Evolutionary conservation across 1,140 invertebrate genomes (phyloP), one percentile per base, ranked within the genome.

Genomic region (Hycleus phaleratus): DNA sequence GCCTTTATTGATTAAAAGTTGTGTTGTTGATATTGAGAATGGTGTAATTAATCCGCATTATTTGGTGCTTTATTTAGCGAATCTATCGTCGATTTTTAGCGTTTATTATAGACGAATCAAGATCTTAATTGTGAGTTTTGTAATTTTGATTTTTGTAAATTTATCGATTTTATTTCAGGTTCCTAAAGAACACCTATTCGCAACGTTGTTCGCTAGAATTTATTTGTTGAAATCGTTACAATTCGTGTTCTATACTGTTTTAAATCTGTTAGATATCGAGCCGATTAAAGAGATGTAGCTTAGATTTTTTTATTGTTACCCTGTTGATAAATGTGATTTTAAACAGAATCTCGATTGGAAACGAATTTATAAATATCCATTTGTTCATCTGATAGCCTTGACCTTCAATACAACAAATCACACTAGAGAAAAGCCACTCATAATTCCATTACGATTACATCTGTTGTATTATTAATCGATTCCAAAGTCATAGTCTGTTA

Each of bases 31-130:
- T 39, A 42, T 82, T 3, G 61, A 71, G 9, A 72, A 77, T 10
- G 72, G 75, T 1, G 68, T 66, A 45, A 73, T 83, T 40, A 73
- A 77, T 40, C 78, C 83, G 1, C 85, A 89, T 61, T 63, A 77
- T 32, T 70, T 89, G n/a, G 81, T 84, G 52, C 73, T 72, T 46
- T 87, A 82, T 69, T 73, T 88, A 5, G 79, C 75, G 48, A 73
- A 70, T 25, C 73, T 87, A 61, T 81, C 82, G n/a, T 77, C 78
- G 40, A 67, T 78, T 9, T 84, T 87, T 61, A 89, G 87, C 64
- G 77, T 80, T 43, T 90, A 88, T 62, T 90, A 90, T 68, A 77
- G 82, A 57, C 78, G 79, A 71, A 78, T 82, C 46, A 79, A 81
- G 64, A 79, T 88, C 65, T 73, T 88, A 63, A 80, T 78, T 47